A percentile compares a stretch with the other conserved stretches of the same genome.
Conservation (phyloP, 2,113 vertebrate genomes). For the Gobiocypris rarus region DNA sequence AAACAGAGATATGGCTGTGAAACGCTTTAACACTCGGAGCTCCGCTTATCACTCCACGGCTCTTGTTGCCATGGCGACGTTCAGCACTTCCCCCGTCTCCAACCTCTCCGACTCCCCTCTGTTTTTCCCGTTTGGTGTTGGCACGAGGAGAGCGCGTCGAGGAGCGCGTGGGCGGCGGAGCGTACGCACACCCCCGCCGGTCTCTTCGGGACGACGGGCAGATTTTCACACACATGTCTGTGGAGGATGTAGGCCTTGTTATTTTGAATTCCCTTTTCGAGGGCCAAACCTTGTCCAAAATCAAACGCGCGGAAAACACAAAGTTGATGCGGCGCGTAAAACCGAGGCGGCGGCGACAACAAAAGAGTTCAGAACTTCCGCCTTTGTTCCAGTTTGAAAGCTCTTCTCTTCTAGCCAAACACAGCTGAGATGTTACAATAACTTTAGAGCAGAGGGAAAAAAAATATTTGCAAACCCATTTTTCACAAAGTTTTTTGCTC, state of each 20-base stretch:
- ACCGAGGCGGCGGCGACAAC: slow-evolving; percentile 14
- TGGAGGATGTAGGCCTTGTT: slow-evolving; percentile 47
- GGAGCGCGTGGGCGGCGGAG: slow-evolving; percentile 43
- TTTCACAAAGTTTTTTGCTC: slow-evolving; percentile 60
- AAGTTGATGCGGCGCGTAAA: slow-evolving; percentile 26
- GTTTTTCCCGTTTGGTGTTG: slow-evolving; percentile 4
- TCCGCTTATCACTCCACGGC: slow-evolving; percentile 54
- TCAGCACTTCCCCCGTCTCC: slow-evolving; percentile 46
- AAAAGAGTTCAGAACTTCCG: slow-evolving; percentile 40
- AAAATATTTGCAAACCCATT: slow-evolving; percentile 47
- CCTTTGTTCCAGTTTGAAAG: slow-evolving; percentile 55
- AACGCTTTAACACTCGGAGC: slow-evolving; percentile 60
- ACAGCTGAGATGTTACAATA: slow-evolving; percentile 42
- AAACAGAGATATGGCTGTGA: slow-evolving; percentile 63
- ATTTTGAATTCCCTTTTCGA: slow-evolving; percentile 51
- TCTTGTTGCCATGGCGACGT: slow-evolving; percentile 64
- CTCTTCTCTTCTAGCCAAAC: slow-evolving; percentile 33
- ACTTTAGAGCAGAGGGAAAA: slow-evolving; percentile 43
- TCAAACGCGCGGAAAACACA: slow-evolving; percentile 22
- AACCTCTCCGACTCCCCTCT: background rate
- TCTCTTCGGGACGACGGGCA: slow-evolving; percentile 45
- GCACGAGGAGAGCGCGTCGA: slow-evolving; percentile 41
- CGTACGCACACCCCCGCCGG: slow-evolving; percentile 46
- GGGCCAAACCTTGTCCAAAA: slow-evolving; percentile 41
- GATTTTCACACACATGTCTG: slow-evolving; percentile 47